phyloP scores from a whole-genome alignment of 2,888 invertebrate species.

The Sialis lutaria region DNA sequence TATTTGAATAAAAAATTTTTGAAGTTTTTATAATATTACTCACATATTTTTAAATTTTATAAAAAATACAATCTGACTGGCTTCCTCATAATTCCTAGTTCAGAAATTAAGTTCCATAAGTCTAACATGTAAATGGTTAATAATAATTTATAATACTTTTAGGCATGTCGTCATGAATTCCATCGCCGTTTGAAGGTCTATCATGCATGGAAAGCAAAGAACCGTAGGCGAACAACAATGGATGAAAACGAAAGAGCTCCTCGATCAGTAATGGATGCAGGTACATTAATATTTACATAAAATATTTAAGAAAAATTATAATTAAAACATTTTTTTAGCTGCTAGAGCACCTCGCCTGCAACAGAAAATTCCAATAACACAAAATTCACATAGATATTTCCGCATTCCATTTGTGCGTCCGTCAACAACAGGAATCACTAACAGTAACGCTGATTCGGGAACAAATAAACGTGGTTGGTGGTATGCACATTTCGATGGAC shows the following conservation, averaged over 20 bases:
- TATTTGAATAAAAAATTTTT: too few relatives aligned
- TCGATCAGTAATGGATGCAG: constrained; percentile 69
- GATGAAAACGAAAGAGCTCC: constrained; percentile 78
- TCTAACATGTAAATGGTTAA: too few relatives aligned
- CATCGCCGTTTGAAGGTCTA: constrained; percentile 95
- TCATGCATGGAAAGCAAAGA: constrained; percentile 97
- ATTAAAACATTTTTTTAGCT: constrained; percentile 19
- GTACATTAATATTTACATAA: background rate
- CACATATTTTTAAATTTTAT: too few relatives aligned
- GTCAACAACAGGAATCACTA: constrained; percentile 26
- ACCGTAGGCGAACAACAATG: constrained; percentile 67
- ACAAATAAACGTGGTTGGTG: constrained; percentile 65
- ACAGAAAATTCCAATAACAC: constrained; percentile 45
- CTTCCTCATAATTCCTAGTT: too few relatives aligned
- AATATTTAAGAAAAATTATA: too few relatives aligned
- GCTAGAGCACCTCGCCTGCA: constrained; percentile 46
- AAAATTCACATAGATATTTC: constrained; percentile 75
- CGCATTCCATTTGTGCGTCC: constrained; percentile 79
- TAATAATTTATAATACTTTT: constrained; percentile 1
- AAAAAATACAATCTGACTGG: too few relatives aligned
- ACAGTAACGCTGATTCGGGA: constrained; percentile 15
- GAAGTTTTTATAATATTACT: too few relatives aligned
- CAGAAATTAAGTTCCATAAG: too few relatives aligned
- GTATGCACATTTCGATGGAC: constrained; percentile 98
- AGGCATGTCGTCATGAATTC: constrained; percentile 96